Base-by-base conservation (phyloP, 2,113 vertebrate species). In the Gobio gobio region DNA sequence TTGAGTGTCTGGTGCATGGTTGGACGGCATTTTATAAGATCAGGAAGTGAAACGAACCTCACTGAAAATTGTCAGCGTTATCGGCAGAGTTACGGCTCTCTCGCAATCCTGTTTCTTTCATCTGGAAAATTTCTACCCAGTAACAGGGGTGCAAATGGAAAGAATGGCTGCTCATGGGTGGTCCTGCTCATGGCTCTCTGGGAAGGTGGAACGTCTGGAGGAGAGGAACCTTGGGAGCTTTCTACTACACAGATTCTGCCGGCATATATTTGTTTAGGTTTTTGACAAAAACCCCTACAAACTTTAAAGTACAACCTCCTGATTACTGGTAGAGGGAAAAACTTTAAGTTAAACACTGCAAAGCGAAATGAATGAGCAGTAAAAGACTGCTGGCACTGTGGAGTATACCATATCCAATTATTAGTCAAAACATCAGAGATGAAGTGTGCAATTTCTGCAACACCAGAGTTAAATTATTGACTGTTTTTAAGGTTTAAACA, bases 101-200 rank as follows among this genome's bases (percentile, higher is more conserved):
- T 79, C 78, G 79, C 45, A 61, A 72, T 70, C 22, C n/a, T 29
- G 29, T 73, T 64, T 66, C 78, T 88, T 90, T 85, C 24, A 80
- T 88, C 68, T 85, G 82, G 87, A 84, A 73, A 83, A 68, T 45
- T 70, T 86, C 77, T 83, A 79, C 74, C 74, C 64, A 40, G 56
- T 79, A 47, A 87, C 72, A 83, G 82, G 59, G 14, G 56, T 85
- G 54, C 9, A 5, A 82, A 64, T 83, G 84, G 70, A 87, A 79
- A 84, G 66, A 79, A 18, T 14, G 26, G 75, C 82, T 78, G 43
- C 6, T 86, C 85, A 88, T 75, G 87, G 90, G 90, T 91, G 90
- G 88, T 88, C 63, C 83, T 47, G 84, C 83, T 87, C 74, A 86
- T 51, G 80, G 58, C 85, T 86, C 49, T 78, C 64, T 87, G 75